These are phyloP conservation scores for Capreolus pygargus DNA, from an alignment of 2,113 vertebrate species.

Conservation along the genomic window DNA sequence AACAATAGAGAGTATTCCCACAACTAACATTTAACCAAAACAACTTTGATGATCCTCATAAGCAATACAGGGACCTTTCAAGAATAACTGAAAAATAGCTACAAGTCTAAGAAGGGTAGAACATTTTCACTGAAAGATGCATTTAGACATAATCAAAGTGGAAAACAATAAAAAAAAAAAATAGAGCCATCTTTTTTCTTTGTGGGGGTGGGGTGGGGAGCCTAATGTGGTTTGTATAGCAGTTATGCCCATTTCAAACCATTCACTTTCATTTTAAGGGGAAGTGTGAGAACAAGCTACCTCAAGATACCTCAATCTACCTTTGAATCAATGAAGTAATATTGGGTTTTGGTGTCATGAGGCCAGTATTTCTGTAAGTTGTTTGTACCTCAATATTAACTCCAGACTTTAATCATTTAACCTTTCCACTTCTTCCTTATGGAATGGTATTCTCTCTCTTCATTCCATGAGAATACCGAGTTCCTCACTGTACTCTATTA, in stretches of 20 bases:
- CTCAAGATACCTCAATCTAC: background rate
- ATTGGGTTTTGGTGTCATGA: constrained; percentile 10
- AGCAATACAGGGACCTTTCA: background rate
- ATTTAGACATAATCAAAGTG: background rate
- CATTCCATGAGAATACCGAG: background rate
- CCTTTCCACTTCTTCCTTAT: constrained; percentile 37
- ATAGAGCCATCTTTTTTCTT: background rate
- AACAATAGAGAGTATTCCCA: background rate
- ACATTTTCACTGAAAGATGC: background rate
- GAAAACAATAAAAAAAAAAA: background rate
- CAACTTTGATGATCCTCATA: background rate
- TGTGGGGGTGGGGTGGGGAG: background rate
- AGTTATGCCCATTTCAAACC: background rate
- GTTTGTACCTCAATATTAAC: constrained; percentile 15
- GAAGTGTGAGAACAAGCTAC: background rate
- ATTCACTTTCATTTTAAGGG: constrained; percentile 38
- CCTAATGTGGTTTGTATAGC: background rate
- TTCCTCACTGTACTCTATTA: background rate
- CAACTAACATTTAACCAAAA: background rate
- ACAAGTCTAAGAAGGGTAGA: background rate
- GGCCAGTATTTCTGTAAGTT: background rate
- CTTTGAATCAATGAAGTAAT: constrained; percentile 18
- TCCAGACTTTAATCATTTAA: constrained; percentile 23
- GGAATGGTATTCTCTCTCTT: background rate
- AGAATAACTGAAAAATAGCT: background rate